phyloP scores from a whole-genome alignment of 2,888 invertebrate species.

The Drosophila macrothrix region DNA sequence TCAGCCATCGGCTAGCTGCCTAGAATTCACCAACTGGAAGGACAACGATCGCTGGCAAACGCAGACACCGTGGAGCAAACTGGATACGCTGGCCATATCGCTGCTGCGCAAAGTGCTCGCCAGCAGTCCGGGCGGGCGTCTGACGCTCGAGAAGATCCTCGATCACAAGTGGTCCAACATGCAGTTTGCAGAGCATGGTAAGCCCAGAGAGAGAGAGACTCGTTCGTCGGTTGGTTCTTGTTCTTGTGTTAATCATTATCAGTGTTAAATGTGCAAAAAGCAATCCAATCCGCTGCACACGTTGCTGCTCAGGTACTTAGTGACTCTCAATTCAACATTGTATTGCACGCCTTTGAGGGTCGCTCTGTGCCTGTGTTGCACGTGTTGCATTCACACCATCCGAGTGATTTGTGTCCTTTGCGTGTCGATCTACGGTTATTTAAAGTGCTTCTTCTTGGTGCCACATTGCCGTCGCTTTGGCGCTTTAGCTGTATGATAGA shows the following conservation, averaged over 20 bases:
- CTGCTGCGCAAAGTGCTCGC: constrained; percentile 91
- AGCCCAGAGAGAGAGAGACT: constrained; percentile 13
- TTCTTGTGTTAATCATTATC: background rate
- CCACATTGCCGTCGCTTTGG: constrained; percentile 91
- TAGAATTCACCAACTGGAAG: constrained; percentile 91
- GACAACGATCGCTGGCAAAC: constrained; percentile 88
- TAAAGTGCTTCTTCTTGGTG: background rate
- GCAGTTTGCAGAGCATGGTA: constrained; percentile 85
- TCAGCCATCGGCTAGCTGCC: constrained; percentile 89
- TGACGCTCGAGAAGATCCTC: constrained; percentile 89
- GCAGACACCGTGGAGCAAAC: constrained; percentile 92
- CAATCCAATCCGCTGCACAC: constrained; percentile 28
- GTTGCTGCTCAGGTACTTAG: constrained; percentile 91
- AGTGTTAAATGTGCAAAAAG: constrained; percentile 3
- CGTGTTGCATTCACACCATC: constrained; percentile 30
- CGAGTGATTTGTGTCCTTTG: background rate
- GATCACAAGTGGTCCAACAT: constrained; percentile 91
- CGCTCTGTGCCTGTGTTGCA: constrained; percentile 83
- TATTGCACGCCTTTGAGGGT: constrained; percentile 82
- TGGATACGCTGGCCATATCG: constrained; percentile 90
- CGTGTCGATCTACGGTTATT: background rate
- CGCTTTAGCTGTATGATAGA: constrained; percentile 95
- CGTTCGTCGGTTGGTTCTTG: background rate
- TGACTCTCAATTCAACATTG: constrained; percentile 90
- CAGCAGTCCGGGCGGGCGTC: constrained; percentile 89